A percentile compares a stretch with the other conserved stretches of the same genome.
These are phyloP conservation scores for Scelioninae gen. 2 DNA, from an alignment of 2,888 invertebrate genomes.

Conservation along the genomic window DNA sequence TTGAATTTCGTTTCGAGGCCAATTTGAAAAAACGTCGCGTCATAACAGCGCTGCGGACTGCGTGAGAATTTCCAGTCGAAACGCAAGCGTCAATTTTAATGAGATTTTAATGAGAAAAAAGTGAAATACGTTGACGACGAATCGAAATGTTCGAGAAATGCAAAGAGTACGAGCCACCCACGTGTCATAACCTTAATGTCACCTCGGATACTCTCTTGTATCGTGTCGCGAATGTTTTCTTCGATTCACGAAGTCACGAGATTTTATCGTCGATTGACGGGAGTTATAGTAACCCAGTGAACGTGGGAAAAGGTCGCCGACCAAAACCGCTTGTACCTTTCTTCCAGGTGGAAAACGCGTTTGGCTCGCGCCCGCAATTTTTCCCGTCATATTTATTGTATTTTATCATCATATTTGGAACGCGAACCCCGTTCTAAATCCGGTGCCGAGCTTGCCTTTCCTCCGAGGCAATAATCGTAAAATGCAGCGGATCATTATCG, in stretches of 20 bases:
- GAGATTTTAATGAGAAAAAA: constrained; percentile 31
- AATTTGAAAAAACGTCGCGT: not conserved
- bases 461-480: constrained; percentile 47
- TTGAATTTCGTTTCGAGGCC: too few relatives aligned
- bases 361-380: constrained; percentile 32
- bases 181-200: constrained; percentile 66
- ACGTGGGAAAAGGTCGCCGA: constrained; percentile 62
- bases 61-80: constrained; percentile 42
- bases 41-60: constrained; percentile 37
- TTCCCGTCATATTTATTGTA: constrained; percentile 36
- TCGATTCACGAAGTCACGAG: constrained; percentile 61
- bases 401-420: constrained; percentile 53
- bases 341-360: constrained; percentile 52
- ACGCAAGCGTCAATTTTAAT: constrained; percentile 42
- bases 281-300: constrained; percentile 63
- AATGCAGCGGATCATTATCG: constrained; percentile 44
- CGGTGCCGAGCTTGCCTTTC: constrained; percentile 31
- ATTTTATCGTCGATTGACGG: constrained; percentile 61
- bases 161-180: constrained; percentile 63
- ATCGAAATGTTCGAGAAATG: constrained; percentile 64
- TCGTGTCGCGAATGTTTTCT: constrained; percentile 57
- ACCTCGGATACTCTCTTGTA: constrained; percentile 55
- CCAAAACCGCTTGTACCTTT: constrained; percentile 29
- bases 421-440: constrained; percentile 31
- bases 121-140: constrained; percentile 31